These are phyloP conservation scores for Drosophila athabasca DNA, from an alignment of 1,140 invertebrate genomes.

Conservation along the genomic window DNA sequence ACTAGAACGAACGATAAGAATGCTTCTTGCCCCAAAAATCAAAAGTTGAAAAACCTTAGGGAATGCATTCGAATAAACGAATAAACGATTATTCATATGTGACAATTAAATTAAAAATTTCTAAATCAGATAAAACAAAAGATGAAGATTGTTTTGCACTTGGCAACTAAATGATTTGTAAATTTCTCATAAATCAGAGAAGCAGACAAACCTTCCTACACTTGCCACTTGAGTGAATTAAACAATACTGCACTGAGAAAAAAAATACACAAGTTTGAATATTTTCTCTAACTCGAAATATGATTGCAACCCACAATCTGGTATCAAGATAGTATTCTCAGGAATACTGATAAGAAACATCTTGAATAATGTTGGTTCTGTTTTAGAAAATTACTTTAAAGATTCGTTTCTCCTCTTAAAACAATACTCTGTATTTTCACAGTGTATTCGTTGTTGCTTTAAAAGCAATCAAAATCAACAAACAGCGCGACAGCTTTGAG, in stretches of 20 bases:
- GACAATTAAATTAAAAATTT: slow-evolving; percentile 52
- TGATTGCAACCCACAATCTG: too few relatives aligned
- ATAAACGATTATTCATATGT: slow-evolving; percentile 8
- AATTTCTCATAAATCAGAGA: slow-evolving; percentile 53
- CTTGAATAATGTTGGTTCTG: too few relatives aligned
- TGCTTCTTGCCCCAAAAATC: slow-evolving; percentile 3
- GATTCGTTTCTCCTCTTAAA: too few relatives aligned
- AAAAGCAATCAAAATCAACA: slow-evolving; percentile 44
- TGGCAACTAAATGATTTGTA: slow-evolving; percentile 33
- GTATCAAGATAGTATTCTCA: too few relatives aligned
- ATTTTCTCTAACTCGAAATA: too few relatives aligned
- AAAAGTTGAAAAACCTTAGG: slow-evolving; percentile 8
- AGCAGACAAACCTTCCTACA: slow-evolving; percentile 20
- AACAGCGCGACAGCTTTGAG: slow-evolving; percentile 60
- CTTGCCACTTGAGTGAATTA: slow-evolving; percentile 14
- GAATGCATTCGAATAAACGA: neutral
- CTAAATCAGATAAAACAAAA: slow-evolving; percentile 17
- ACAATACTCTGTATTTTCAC: too few relatives aligned
- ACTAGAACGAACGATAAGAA: neutral
- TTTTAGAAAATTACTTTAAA: too few relatives aligned
- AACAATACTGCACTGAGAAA: slow-evolving; percentile 24
- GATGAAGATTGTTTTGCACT: slow-evolving; percentile 27
- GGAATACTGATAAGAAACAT: too few relatives aligned
- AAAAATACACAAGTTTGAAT: too few relatives aligned
- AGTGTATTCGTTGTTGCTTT: slow-evolving; percentile 48